phyloP scores from a whole-genome alignment of 2,113 vertebrate genomes.

The Megaceryle maxima region DNA sequence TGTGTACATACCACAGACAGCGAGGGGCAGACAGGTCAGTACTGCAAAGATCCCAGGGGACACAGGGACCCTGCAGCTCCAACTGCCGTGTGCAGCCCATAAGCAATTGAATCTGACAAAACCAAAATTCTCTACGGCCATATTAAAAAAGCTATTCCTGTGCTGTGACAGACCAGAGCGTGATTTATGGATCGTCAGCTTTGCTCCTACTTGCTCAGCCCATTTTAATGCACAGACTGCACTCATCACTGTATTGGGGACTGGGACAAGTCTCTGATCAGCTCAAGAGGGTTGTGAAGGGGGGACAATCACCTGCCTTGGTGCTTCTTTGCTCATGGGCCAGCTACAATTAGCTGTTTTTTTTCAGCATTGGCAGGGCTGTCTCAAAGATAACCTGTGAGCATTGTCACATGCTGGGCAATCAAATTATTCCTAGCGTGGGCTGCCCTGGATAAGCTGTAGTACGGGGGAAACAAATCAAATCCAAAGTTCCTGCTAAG shows the following conservation, averaged over 20 bases:
- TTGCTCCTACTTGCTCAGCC: neutral
- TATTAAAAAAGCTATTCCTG: neutral
- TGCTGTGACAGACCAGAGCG: neutral
- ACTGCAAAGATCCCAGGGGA: neutral
- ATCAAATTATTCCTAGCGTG: neutral
- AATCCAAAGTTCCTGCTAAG: neutral
- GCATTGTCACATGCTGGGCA: neutral
- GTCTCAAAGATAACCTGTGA: neutral
- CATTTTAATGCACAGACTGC: neutral
- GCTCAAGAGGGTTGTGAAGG: neutral
- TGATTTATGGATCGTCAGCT: neutral
- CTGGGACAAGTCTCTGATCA: neutral
- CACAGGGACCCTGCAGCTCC: neutral
- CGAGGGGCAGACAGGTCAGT: neutral
- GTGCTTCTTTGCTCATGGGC: neutral
- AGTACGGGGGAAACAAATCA: neutral
- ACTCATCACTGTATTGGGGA: fast-evolving
- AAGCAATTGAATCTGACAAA: neutral
- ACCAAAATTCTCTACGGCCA: neutral
- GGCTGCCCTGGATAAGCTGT: neutral
- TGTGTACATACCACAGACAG: neutral
- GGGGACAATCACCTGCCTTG: neutral
- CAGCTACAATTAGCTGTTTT: neutral
- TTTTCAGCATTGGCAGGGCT: neutral
- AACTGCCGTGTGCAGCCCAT: neutral